phyloP scores from a whole-genome alignment of 2,888 invertebrate species.

The Auanema sp. region DNA sequence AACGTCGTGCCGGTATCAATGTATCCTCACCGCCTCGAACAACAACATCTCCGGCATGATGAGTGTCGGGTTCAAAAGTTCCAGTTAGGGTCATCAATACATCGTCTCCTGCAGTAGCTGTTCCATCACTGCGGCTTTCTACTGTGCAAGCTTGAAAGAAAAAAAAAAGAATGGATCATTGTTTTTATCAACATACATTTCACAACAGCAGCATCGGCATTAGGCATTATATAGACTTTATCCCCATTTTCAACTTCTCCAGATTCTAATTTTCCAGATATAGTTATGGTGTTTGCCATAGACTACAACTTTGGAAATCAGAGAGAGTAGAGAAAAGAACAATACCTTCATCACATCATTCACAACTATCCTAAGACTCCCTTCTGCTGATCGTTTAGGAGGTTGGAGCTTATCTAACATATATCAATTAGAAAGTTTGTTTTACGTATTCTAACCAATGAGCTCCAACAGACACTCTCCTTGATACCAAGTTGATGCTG shows the following conservation, averaged over 20 bases:
- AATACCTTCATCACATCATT: slow-evolving; percentile 83
- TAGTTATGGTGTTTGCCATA: not conserved
- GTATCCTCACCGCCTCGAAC: slow-evolving; percentile 71
- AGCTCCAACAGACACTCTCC: slow-evolving; percentile 83
- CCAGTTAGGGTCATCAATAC: slow-evolving; percentile 76
- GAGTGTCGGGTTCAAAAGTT: slow-evolving; percentile 69
- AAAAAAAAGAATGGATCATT: not conserved
- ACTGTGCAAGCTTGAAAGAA: not conserved
- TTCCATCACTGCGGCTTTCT: not conserved
- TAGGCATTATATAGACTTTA: slow-evolving; percentile 75
- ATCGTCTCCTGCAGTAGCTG: slow-evolving; percentile 74
- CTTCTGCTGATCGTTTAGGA: slow-evolving; percentile 70
- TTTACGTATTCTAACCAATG: slow-evolving; percentile 72
- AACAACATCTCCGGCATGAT: slow-evolving; percentile 82
- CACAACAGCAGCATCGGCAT: slow-evolving; percentile 51
- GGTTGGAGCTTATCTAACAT: slow-evolving; percentile 31
- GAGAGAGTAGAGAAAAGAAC: not conserved
- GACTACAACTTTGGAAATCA: not conserved
- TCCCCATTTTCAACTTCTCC: slow-evolving; percentile 85
- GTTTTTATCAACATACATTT: slow-evolving; percentile 42
- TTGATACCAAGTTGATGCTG: slow-evolving; percentile 77
- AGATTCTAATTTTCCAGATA: slow-evolving; percentile 81
- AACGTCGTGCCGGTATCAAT: slow-evolving; percentile 67
- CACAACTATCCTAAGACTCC: slow-evolving; percentile 87
- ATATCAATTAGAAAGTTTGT: not conserved